Percentiles rank a stretch among this genome's conserved stretches.
Evolutionary conservation across 2,113 vertebrate species (phyloP).

Genomic region (Henicopernis longicauda): DNA sequence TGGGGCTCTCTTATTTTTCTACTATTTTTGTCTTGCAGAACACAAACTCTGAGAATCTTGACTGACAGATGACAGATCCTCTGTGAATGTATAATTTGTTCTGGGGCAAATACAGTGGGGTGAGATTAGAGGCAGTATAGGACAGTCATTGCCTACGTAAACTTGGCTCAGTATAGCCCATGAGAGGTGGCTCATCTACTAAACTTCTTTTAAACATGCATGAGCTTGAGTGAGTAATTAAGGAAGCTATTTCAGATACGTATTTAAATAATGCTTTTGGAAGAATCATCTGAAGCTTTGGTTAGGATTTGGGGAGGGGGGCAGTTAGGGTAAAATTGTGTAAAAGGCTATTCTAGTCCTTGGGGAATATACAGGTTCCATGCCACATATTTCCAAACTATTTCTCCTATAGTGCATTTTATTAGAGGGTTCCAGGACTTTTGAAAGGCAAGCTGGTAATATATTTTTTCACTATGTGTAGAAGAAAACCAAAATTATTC

Average conservation of each 20-base stretch:
- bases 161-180: neutral
- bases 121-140: neutral
- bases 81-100: neutral
- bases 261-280: constrained; percentile 1
- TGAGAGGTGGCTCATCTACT: neutral
- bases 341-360: neutral
- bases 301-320: neutral
- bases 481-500: neutral
- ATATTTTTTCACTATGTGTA: neutral
- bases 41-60: neutral
- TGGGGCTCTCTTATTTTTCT: neutral
- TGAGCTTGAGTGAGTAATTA: constrained; percentile 31
- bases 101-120: neutral
- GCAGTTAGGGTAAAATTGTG: neutral
- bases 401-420: neutral
- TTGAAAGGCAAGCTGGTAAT: neutral
- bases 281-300: neutral
- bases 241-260: neutral
- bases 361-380: neutral
- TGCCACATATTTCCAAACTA: neutral
- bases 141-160: neutral
- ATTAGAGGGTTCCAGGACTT: neutral
- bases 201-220: neutral
- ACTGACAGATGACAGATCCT: neutral
- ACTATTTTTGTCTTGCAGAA: neutral